Evolutionary conservation across 2,888 invertebrate species (phyloP), one percentile per base, ranked within the genome.

Genomic region (Mythimna albipuncta): DNA sequence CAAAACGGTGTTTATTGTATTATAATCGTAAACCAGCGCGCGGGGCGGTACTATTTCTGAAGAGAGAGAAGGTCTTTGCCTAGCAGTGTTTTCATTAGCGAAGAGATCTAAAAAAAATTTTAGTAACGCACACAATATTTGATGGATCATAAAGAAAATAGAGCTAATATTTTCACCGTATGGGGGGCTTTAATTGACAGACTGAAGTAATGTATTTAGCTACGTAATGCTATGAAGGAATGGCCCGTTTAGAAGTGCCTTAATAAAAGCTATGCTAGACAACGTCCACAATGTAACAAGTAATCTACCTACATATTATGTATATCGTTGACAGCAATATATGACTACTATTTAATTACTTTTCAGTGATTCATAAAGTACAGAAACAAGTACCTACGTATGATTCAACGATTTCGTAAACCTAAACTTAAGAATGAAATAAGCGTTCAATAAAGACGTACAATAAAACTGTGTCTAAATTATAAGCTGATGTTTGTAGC

Each of bases 361-460:
- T 77, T 68, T 74, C 10, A 6, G 86, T 86, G 85, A 84, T 75
- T 77, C 70, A 74, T 85, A 87, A 87, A 85, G 84, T 75, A 84
- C 66, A 70, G 67, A 69, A 44, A 77, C 7, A 47, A 47, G 9
- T 47, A 26, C 26, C 26, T 26, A 62, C 32, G 32, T 16, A 35
- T 63, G 54, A 73, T 61, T 72, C 38, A 77, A 72, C 44, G 9
- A 59, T 77, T 75, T 82, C 78, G 79, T 83, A 86, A 83, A 82
- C 86, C 75, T 89, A 85, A 86, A 88, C 82, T 81, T 72, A 83
- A 84, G 80, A 87, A 88, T 84, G 78, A 85, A 79, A 85, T 72
- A 85, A 87, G 86, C 82, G 88, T 89, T 89, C 84, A 84, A 90
- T 73, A 86, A 86, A 82, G 76, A 70, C 62, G 75, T 64, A 81